A percentile compares a stretch with the other conserved stretches of the same genome.
Evolutionary conservation across 2,113 vertebrate genomes (phyloP).

Genomic region (Oncorhynchus nerka): DNA sequence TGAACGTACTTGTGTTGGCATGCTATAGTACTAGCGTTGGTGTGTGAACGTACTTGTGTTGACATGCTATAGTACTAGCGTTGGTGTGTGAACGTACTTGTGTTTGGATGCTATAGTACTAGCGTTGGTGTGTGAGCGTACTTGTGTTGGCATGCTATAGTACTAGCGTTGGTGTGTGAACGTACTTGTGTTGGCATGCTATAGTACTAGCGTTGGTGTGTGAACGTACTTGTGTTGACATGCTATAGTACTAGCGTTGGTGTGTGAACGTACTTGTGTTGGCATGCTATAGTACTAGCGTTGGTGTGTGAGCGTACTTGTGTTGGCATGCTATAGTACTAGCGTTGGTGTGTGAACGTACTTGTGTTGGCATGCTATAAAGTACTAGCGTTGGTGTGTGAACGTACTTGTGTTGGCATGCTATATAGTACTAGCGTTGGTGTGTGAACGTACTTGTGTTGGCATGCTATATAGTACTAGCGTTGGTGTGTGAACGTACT

Average conservation of each 20-base stretch:
- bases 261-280: conserved; percentile 49
- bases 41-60: conserved; percentile 49
- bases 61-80: conserved; percentile 28
- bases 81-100: conserved; percentile 53
- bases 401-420: conserved; percentile 39
- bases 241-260: conserved; percentile 36
- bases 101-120: conserved; percentile 25
- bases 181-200: conserved; percentile 36
- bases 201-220: conserved; percentile 44
- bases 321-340: conserved; percentile 25
- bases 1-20: conserved; percentile 40
- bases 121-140: conserved; percentile 55
- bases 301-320: conserved; percentile 53
- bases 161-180: conserved; percentile 52
- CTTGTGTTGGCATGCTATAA: conserved; percentile 28
- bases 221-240: conserved; percentile 40
- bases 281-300: conserved; percentile 28
- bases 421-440: conserved; percentile 32
- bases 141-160: conserved; percentile 27
- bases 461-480: conserved; percentile 24
- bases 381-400: conserved; percentile 52
- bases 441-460: conserved; percentile 49
- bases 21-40: conserved; percentile 36
- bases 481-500: conserved; percentile 54
- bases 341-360: conserved; percentile 55